Percentiles rank a stretch among this genome's conserved stretches.
These are phyloP conservation scores for Clarias macrocephalus DNA, from an alignment of 2,113 vertebrate species.

Conservation along the genomic window DNA sequence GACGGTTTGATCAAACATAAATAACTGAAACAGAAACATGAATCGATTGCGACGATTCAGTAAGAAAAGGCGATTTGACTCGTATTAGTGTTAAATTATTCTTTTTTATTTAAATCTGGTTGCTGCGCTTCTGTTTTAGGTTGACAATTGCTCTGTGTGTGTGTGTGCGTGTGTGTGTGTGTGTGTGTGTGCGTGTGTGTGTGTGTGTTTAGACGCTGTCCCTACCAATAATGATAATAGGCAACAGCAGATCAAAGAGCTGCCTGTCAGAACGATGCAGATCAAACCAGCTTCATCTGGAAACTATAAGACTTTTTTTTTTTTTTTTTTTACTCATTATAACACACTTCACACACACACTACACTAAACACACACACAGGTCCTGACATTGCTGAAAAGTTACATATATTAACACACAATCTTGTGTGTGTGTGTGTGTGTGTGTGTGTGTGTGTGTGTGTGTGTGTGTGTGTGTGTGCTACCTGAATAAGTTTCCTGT, in stretches of 20 bases:
- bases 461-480: constrained; percentile 2
- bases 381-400: constrained; percentile 10
- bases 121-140: constrained; percentile 50
- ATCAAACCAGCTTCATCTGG: constrained; percentile 56
- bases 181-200: constrained; percentile 37
- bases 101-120: not conserved
- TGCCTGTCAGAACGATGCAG: constrained; percentile 53
- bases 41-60: not conserved
- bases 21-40: too few species aligned
- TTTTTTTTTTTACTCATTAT: constrained; percentile 52
- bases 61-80: not conserved
- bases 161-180: constrained; percentile 36
- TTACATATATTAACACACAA: not conserved
- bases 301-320: constrained; percentile 56
- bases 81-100: too few species aligned
- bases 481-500: constrained; percentile 26
- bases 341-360: constrained; percentile 54
- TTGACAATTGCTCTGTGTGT: not conserved
- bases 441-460: constrained; percentile 22
- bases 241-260: constrained; percentile 57
- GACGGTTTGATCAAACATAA: not conserved
- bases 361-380: constrained; percentile 25
- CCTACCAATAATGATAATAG: constrained; percentile 56
- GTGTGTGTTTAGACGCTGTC: constrained; percentile 39
- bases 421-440: not conserved